Conservation (phyloP, 2,113 vertebrate species). For the Sylvia atricapilla region DNA sequence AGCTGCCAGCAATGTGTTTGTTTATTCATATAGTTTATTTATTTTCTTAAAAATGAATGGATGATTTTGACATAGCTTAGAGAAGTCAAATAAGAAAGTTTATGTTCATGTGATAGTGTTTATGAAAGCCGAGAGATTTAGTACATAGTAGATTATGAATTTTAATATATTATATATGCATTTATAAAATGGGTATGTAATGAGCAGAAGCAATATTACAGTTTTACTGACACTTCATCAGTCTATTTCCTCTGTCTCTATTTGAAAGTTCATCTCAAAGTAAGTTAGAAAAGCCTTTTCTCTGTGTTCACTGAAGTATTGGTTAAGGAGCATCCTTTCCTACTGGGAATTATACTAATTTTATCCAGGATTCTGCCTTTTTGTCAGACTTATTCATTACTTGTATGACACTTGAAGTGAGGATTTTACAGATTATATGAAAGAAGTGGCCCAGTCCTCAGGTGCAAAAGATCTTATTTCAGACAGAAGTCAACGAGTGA, state of each 20-base stretch:
- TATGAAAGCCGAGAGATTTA: not conserved
- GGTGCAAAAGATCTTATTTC: not conserved
- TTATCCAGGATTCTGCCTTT: not conserved
- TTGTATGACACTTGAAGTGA: not conserved
- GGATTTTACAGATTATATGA: not conserved
- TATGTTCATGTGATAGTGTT: not conserved
- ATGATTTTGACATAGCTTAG: not conserved
- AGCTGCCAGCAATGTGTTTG: not conserved
- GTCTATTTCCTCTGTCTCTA: not conserved
- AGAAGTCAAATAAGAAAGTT: not conserved
- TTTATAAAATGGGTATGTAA: not conserved
- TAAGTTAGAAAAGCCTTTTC: not conserved
- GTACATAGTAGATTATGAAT: not conserved
- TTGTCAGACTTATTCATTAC: not conserved
- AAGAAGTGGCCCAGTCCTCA: not conserved
- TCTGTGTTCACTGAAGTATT: not conserved
- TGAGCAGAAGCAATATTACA: not conserved
- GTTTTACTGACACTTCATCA: not conserved
- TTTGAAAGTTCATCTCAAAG: not conserved
- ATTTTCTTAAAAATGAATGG: not conserved
- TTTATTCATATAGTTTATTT: conserved; percentile 1
- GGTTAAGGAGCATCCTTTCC: not conserved
- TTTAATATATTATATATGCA: not conserved
- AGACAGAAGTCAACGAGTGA: not conserved
- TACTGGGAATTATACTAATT: not conserved